Conservation (phyloP, 2,113 vertebrate species). For the Shinisaurus crocodilurus region DNA sequence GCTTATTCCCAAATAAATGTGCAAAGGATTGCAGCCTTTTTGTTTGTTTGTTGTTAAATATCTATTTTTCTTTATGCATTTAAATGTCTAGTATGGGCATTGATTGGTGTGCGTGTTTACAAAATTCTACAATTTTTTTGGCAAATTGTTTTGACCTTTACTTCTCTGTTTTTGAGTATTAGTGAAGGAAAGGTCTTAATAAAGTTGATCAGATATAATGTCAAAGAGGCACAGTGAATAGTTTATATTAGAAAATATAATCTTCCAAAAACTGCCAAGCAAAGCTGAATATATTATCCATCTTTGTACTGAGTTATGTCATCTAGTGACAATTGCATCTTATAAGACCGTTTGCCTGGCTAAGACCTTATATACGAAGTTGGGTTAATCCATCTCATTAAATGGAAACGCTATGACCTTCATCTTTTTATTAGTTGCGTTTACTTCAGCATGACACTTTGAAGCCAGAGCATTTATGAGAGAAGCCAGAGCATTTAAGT, state of each 20-base stretch:
- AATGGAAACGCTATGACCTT: neutral
- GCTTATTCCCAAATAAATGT: neutral
- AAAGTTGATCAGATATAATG: conserved; percentile 61
- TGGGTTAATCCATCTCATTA: conserved; percentile 59
- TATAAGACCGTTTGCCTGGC: conserved; percentile 45
- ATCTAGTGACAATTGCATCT: conserved; percentile 53
- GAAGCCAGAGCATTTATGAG: neutral
- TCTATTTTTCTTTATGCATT: neutral
- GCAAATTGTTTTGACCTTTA: neutral
- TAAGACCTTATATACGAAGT: conserved; percentile 51
- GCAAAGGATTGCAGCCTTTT: neutral
- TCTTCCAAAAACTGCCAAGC: conserved; percentile 59
- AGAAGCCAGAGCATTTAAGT: neutral
- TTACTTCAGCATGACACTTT: neutral
- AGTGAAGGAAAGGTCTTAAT: conserved; percentile 22
- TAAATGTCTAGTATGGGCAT: neutral
- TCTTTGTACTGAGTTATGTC: conserved; percentile 54
- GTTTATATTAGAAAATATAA: conserved; percentile 61
- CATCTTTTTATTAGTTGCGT: conserved; percentile 24
- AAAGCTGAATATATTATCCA: conserved; percentile 54
- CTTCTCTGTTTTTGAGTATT: neutral
- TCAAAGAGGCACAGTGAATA: conserved; percentile 41
- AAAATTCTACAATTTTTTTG: neutral
- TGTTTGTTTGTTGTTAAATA: neutral
- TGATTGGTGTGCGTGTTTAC: rapidly evolving